Evolutionary conservation across 2,797 vertebrate species (phyloP).

Genomic region (Spondyliosoma cantharus): DNA sequence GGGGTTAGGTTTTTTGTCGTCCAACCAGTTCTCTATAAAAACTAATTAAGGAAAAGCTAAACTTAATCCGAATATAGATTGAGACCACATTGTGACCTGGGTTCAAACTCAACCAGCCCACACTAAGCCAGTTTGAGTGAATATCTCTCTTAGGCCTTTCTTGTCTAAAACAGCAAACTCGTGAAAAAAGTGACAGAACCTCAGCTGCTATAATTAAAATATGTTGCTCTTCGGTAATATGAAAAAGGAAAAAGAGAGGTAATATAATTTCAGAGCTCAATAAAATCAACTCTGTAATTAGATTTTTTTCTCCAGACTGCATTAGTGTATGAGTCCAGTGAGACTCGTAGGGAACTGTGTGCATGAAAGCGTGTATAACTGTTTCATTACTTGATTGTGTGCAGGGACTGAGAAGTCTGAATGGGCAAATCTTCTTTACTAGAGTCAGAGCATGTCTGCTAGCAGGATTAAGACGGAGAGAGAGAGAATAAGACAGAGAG

Average conservation of each 20-base stretch:
- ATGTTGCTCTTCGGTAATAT: constrained; percentile 1
- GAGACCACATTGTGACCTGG: not conserved
- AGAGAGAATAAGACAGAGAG: constrained; percentile 9
- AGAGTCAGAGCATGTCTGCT: constrained; percentile 85
- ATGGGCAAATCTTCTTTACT: constrained; percentile 88
- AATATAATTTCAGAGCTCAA: constrained; percentile 25
- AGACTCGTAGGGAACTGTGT: constrained; percentile 68
- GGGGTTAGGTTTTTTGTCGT: not conserved
- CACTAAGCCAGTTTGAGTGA: not conserved
- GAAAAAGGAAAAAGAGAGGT: not conserved
- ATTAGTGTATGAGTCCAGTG: constrained; percentile 37
- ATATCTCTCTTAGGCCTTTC: not conserved
- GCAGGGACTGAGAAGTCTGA: constrained; percentile 86
- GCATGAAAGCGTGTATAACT: constrained; percentile 83
- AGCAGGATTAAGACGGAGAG: constrained; percentile 81
- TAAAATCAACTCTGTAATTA: constrained; percentile 53
- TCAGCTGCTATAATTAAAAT: constrained; percentile 2
- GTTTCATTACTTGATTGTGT: constrained; percentile 89
- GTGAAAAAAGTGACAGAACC: not conserved
- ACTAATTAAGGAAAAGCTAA: not conserved
- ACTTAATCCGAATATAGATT: not conserved
- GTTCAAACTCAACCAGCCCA: not conserved
- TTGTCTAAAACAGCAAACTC: not conserved
- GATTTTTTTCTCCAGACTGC: constrained; percentile 19
- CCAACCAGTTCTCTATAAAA: not conserved